These are phyloP conservation scores for Tauraco erythrolophus DNA, from an alignment of 2,113 vertebrate species.

Conservation along the genomic window DNA sequence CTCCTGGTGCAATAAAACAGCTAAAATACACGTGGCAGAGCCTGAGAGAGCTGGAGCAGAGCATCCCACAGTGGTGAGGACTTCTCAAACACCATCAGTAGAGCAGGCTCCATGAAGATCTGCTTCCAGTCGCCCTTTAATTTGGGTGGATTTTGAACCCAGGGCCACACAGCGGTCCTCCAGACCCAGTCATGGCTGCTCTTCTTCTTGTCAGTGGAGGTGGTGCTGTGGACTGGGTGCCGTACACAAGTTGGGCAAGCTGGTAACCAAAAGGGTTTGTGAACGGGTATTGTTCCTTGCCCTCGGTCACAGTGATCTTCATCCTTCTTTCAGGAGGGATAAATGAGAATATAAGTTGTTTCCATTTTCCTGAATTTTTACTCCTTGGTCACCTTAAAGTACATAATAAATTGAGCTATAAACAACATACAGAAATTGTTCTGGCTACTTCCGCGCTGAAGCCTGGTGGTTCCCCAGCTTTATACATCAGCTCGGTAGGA, in stretches of 20 bases:
- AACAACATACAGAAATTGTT: not conserved
- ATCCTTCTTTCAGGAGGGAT: not conserved
- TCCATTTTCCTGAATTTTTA: not conserved
- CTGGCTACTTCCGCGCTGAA: not conserved
- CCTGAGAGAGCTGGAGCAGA: not conserved
- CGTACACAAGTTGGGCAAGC: not conserved
- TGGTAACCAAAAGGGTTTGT: not conserved
- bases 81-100: not conserved
- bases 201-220: not conserved
- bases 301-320: not conserved
- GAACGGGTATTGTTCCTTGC: not conserved
- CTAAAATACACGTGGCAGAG: not conserved
- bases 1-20: not conserved
- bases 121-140: not conserved
- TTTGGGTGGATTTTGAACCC: not conserved
- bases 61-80: not conserved
- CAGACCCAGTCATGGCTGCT: not conserved
- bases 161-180: not conserved
- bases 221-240: not conserved
- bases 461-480: not conserved
- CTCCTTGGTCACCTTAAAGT: not conserved
- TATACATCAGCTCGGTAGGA: not conserved
- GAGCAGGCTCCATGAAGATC: not conserved
- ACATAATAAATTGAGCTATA: not conserved
- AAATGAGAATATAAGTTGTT: not conserved